Evolutionary conservation across 2,113 vertebrate genomes (phyloP).

Genomic region (Rhynchomys soricoides): DNA sequence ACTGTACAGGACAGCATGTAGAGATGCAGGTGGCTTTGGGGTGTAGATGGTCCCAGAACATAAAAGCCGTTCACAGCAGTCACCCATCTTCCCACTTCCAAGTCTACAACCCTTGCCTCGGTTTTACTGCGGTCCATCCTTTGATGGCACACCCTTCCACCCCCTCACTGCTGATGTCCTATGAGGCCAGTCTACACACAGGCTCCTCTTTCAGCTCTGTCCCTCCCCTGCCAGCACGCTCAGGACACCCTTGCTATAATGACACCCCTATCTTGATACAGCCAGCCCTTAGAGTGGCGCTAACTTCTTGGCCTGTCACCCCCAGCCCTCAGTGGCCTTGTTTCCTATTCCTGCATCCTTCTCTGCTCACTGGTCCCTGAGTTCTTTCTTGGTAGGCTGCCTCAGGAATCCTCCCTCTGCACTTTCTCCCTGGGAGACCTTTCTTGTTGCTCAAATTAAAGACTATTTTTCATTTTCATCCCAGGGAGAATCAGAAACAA

Average conservation of each 20-base stretch:
- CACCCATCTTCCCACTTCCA: background rate
- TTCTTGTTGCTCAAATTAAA: rapidly evolving
- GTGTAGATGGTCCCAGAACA: background rate
- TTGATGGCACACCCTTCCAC: background rate
- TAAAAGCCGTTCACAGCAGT: background rate
- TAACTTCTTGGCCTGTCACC: background rate
- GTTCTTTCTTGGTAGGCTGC: background rate
- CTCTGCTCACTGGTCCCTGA: rapidly evolving
- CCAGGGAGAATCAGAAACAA: background rate
- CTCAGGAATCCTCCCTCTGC: background rate
- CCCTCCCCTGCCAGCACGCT: background rate
- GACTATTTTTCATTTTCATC: background rate
- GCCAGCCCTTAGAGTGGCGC: background rate
- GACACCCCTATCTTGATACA: too few species aligned
- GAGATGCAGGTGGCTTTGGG: background rate
- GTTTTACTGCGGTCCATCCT: background rate
- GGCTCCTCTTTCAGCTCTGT: background rate
- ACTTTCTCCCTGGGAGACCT: background rate
- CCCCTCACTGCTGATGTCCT: background rate
- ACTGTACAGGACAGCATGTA: background rate
- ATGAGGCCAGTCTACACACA: background rate
- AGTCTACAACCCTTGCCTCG: background rate
- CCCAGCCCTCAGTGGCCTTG: background rate
- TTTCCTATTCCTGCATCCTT: background rate
- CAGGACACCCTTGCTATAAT: background rate